Base-by-base conservation (phyloP, 2,888 invertebrate species). In the Melanotus villosus region DNA sequence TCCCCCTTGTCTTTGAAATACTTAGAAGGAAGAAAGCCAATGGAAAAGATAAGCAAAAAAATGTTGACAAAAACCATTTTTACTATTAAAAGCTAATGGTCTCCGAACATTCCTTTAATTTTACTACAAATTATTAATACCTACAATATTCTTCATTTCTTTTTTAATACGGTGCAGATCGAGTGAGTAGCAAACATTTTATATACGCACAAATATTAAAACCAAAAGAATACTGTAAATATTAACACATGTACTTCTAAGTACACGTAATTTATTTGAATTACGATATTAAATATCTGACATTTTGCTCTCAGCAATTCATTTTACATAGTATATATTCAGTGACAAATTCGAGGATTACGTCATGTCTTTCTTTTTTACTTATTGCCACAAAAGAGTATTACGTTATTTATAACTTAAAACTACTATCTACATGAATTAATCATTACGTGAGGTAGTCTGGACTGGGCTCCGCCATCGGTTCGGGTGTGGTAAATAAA, bases 401-500 rank as follows among this genome's bases (percentile, higher is more conserved):
- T 65, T 56, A 10, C 10, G 9, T 26, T 26, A 26, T 23, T 50
- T 21, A 36, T 12, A 64, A 75, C 59, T 66, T 67, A 68, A n/a
- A 60, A n/a, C 68, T 65, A 68, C 47, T 71, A 68, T 71, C 67
- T 68, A 71, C 71, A 71, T 10, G 23, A 38, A 58, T 50, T 68
- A 47, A 68, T 67, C 67, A 72, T 82, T 85, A 89, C 82, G 89
- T 89, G 84, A 89, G 89, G 87, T 94, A 94, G 86, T 94, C 94
- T 71, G 93, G 93, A 79, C 92, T 92, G 76, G 93, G 94, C 85
- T 93, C 93, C 72, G 93, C 91, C 82, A 93, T 90, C 70, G 92
- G 92, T 84, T 93, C 93, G 65, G 91, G 91, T 75, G 92, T 93
- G 73, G 94, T 91, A 87, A 96, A 96, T 82, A 97, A 88, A 77